phyloP scores from a whole-genome alignment of 2,797 vertebrate genomes.

The Delichon dasypus region DNA sequence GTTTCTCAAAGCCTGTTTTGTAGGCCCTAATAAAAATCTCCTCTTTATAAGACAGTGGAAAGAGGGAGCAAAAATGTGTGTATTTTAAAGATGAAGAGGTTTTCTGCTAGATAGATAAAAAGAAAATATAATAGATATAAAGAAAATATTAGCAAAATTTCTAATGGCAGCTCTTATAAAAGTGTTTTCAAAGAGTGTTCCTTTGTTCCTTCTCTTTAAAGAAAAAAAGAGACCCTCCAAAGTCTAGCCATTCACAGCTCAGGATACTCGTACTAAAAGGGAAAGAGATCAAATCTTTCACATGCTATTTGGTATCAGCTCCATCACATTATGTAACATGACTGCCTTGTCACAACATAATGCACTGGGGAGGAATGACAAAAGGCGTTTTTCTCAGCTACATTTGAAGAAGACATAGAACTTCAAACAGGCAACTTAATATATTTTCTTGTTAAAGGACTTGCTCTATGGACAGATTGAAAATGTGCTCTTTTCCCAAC shows the following conservation, averaged over 20 bases:
- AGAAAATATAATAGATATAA: not conserved
- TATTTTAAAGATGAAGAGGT: not conserved
- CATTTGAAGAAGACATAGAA: slow-evolving; percentile 5
- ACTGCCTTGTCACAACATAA: slow-evolving; percentile 53
- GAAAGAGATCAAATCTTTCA: slow-evolving; percentile 26
- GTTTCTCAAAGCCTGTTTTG: not conserved
- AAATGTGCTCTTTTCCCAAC: not conserved
- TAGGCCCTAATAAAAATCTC: not conserved
- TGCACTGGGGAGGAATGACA: slow-evolving; percentile 46
- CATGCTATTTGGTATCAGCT: slow-evolving; percentile 28
- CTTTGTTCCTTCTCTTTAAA: not conserved
- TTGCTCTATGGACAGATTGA: not conserved
- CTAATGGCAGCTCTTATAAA: not conserved
- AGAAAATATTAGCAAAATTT: not conserved
- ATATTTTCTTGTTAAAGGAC: slow-evolving; percentile 1
- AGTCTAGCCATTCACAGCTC: not conserved
- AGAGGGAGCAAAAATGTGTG: not conserved
- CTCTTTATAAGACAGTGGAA: not conserved
- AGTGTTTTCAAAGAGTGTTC: not conserved
- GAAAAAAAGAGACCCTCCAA: not conserved
- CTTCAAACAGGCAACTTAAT: slow-evolving; percentile 14
- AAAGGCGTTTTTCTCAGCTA: slow-evolving; percentile 49
- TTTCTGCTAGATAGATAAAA: not conserved
- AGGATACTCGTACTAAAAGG: not conserved
- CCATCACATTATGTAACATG: slow-evolving; percentile 29